Base-by-base conservation (phyloP, 2,888 invertebrate genomes). In the Odontocolon sp. region DNA sequence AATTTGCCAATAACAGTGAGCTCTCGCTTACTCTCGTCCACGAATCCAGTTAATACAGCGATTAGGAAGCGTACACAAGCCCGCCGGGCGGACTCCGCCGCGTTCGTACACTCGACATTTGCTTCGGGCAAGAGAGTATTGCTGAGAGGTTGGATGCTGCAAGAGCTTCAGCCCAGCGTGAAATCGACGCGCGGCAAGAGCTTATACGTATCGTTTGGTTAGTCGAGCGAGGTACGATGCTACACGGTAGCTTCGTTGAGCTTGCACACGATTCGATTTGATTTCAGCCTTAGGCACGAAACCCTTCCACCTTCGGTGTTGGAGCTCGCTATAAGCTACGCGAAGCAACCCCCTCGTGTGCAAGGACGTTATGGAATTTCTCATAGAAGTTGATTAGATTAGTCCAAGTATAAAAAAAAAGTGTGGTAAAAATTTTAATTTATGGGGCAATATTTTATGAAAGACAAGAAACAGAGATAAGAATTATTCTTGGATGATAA, bases 21-120 rank as follows among this genome's bases (percentile, higher is more conserved):
- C 85, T 83, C 84, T 81, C 82, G 56, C 63, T 77, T 50, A 47
- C 67, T 77, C 68, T 72, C 72, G 77, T 77, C 77, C 72, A 72
- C 85, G 85, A 86, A 87, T 86, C 84, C 82, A 83, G 85, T 85
- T 87, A 87, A 88, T 88, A 84, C 84, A 80, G 68, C 86, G 85
- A 87, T 88, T 87, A 88, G 83, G 81, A 82, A 80, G 75, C 81
- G 82, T 84, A 83, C 82, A 84, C 83, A 84, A 82, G 74, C 80
- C 80, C 64, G 72, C 68, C 56, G 78, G 77, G 81, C 67, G 38
- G n/a, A n/a, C n/a, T n/a, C n/a, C n/a, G n/a, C n/a, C n/a, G n/a
- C n/a, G n/a, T n/a, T n/a, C 72, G 72, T 42, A 38, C 54, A 56
- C 54, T 73, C 59, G 33, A 54, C 33, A 54, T 81, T 82, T 79